Conservation (phyloP, 1,140 invertebrate species). For the Penaeus vannamei region DNA sequence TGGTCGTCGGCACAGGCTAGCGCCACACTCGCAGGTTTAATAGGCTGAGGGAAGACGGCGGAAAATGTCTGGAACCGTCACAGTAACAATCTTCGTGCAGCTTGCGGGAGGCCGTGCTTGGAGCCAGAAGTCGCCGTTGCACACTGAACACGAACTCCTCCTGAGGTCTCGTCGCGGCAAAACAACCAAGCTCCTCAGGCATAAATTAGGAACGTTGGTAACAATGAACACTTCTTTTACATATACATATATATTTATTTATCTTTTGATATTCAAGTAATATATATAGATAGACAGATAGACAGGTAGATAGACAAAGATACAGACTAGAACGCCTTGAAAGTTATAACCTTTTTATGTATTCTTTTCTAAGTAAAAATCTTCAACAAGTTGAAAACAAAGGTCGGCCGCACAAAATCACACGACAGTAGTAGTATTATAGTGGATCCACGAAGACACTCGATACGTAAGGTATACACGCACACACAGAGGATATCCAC, state of each 20-base stretch:
- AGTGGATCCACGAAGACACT: conserved; percentile 48
- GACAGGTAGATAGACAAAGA: background rate
- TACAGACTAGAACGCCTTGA: conserved; percentile 25
- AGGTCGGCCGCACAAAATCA: conserved; percentile 49
- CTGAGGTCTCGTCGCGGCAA: conserved; percentile 26
- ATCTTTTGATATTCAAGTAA: conserved; percentile 41
- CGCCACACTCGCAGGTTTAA: no score
- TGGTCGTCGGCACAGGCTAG: no score
- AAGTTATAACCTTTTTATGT: conserved; percentile 31
- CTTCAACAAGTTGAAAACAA: conserved; percentile 62
- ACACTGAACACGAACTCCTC: conserved; percentile 42
- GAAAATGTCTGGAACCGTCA: no score
- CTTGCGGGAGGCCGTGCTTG: no score
- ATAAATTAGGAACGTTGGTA: conserved; percentile 33
- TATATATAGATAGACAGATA: conserved; percentile 10
- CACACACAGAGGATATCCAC: conserved; percentile 38
- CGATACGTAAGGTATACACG: background rate
- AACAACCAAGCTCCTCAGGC: conserved; percentile 36
- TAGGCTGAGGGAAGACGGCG: no score
- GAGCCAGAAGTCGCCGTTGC: background rate
- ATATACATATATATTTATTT: conserved; percentile 25
- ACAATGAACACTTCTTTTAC: conserved; percentile 18
- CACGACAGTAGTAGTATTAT: conserved; percentile 61
- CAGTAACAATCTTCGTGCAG: no score
- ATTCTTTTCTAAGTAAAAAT: conserved; percentile 28